Evolutionary conservation across 2,113 vertebrate species (phyloP).

Genomic region (Limnothrissa miodon): DNA sequence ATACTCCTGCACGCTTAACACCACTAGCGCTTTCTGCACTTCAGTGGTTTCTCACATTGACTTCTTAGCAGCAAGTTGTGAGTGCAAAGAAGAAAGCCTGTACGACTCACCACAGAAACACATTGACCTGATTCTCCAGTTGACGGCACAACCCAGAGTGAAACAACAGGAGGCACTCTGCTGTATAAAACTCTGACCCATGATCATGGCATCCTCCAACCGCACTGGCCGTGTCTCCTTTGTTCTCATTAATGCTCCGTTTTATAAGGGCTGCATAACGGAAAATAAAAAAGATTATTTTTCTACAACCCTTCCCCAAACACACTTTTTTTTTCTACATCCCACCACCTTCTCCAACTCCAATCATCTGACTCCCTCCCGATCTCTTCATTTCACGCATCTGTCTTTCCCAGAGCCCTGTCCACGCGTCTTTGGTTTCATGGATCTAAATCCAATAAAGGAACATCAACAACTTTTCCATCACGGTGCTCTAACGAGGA

Average conservation of each 20-base stretch:
- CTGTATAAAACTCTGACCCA: slow-evolving; percentile 12
- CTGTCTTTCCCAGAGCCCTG: neutral
- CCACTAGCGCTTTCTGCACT: neutral
- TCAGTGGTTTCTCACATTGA: too few relatives aligned
- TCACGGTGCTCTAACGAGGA: slow-evolving; percentile 61
- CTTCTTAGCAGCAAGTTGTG: too few relatives aligned
- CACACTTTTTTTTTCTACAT: too few relatives aligned
- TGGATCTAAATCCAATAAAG: slow-evolving; percentile 69
- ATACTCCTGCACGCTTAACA: neutral
- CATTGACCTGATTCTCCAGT: neutral
- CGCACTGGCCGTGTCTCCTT: neutral
- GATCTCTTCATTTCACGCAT: slow-evolving; percentile 17
- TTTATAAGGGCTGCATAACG: slow-evolving; percentile 11
- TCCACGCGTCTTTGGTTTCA: slow-evolving; percentile 60
- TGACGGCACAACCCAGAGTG: neutral
- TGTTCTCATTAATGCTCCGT: neutral
- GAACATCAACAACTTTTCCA: slow-evolving; percentile 68
- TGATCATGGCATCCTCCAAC: neutral
- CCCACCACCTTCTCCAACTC: neutral
- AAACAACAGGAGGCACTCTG: slow-evolving; percentile 15
- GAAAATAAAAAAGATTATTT: slow-evolving; percentile 29
- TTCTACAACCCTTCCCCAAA: neutral
- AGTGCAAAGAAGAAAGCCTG: too few relatives aligned
- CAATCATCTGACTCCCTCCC: neutral
- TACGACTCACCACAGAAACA: neutral